phyloP scores from a whole-genome alignment of 2,113 vertebrate genomes.

The Cynopterus brachyotis region DNA sequence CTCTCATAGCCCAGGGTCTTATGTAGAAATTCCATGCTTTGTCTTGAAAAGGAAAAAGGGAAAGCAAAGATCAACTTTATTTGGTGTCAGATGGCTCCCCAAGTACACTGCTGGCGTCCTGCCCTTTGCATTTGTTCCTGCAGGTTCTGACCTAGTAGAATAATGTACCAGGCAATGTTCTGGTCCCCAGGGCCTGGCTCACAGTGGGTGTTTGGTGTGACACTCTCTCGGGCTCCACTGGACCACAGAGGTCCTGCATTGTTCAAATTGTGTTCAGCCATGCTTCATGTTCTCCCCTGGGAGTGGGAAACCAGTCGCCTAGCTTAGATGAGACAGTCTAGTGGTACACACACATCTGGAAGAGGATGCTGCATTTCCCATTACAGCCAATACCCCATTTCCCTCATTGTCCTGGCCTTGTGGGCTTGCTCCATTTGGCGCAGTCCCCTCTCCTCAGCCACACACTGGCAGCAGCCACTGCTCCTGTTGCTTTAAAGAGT shows the following conservation, averaged over 20 bases:
- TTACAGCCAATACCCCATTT: background rate
- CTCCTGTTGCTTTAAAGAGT: background rate
- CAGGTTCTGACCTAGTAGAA: background rate
- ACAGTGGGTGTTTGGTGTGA: too few relatives aligned
- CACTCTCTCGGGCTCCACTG: rapidly evolving
- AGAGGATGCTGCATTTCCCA: background rate
- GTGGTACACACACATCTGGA: conserved; percentile 2
- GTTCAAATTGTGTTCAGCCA: background rate
- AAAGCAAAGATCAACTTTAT: background rate
- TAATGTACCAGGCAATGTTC: background rate
- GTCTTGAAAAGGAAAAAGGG: background rate
- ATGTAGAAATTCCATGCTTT: background rate
- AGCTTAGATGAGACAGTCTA: conserved; percentile 28
- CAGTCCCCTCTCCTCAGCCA: background rate
- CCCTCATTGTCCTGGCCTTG: background rate
- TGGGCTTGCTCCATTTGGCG: background rate
- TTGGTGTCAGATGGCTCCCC: background rate
- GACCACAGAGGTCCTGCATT: background rate
- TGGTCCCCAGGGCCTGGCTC: background rate
- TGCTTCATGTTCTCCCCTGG: background rate
- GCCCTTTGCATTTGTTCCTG: background rate
- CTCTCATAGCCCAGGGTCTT: background rate
- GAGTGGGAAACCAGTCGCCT: background rate
- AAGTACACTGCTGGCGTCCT: background rate
- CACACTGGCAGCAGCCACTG: background rate